Evolutionary conservation across 2,113 vertebrate genomes (phyloP).

Genomic region (Nerophis lumbriciformis): DNA sequence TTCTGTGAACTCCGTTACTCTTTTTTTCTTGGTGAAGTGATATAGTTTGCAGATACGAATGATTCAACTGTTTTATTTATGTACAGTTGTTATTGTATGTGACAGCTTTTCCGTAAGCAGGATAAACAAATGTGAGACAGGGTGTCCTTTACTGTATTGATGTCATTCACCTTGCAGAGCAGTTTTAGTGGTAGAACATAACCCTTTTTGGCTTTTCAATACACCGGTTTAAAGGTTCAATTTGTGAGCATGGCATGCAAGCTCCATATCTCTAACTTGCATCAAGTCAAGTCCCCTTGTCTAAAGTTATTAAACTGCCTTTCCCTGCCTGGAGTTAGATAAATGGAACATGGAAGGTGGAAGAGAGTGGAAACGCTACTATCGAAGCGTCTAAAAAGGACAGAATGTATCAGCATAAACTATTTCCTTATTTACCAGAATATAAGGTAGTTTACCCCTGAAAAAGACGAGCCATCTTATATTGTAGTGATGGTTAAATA

Average conservation of each 20-base stretch:
- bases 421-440: background rate
- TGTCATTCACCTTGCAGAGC: slow-evolving; percentile 6
- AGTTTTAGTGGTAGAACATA: slow-evolving; percentile 7
- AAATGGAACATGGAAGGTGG: slow-evolving; percentile 21
- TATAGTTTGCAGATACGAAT: background rate
- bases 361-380: slow-evolving; percentile 7
- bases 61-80: too few relatives aligned
- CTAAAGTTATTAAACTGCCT: slow-evolving; percentile 66
- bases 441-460: too few relatives aligned
- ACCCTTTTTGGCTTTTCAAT: slow-evolving; percentile 19
- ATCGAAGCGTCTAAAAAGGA: background rate
- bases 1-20: background rate
- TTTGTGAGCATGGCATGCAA: too few relatives aligned
- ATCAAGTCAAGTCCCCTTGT: slow-evolving; percentile 49
- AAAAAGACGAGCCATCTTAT: too few relatives aligned
- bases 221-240: background rate
- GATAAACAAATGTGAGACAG: slow-evolving; percentile 6
- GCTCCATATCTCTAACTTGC: too few relatives aligned
- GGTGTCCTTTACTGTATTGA: slow-evolving; percentile 4
- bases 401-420: slow-evolving; percentile 2
- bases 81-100: background rate
- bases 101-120: background rate
- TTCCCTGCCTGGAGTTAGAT: slow-evolving; percentile 50
- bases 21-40: background rate
- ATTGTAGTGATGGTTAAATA: too few relatives aligned